Percentiles rank a stretch among this genome's conserved stretches.
phyloP scores from a whole-genome alignment of 2,113 vertebrate species.

The Odobenus rosmarus region DNA sequence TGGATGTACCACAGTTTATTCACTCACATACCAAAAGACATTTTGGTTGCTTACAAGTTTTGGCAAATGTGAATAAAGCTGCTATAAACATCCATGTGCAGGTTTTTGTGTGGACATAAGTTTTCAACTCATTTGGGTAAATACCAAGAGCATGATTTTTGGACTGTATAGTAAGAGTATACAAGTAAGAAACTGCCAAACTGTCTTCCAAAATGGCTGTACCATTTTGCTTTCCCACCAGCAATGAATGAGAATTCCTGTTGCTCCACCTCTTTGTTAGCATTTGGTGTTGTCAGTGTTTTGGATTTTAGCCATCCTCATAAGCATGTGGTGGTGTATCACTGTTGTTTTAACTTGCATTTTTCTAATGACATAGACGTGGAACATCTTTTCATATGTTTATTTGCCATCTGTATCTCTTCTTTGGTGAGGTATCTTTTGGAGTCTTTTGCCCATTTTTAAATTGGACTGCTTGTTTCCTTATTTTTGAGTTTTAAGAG shows the following conservation, averaged over 20 bases:
- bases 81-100: not conserved
- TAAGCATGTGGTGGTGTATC: not conserved
- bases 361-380: conserved; percentile 18
- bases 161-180: not conserved
- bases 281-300: not conserved
- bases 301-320: not conserved
- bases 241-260: not conserved
- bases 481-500: conserved; percentile 6
- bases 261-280: not conserved
- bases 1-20: conserved; percentile 15
- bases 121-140: not conserved
- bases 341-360: not conserved
- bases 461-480: not conserved
- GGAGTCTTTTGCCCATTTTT: not conserved
- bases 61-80: not conserved
- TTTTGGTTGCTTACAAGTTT: conserved; percentile 21
- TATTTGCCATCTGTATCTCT: conserved; percentile 19
- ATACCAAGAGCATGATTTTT: not conserved
- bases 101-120: not conserved
- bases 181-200: not conserved
- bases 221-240: conserved; percentile 12
- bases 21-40: not conserved
- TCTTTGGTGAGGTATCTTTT: not conserved
- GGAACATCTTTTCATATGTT: conserved; percentile 18
- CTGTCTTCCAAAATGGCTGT: not conserved